phyloP scores from a whole-genome alignment of 2,888 invertebrate species.

The Caenorhabditis imperialis region DNA sequence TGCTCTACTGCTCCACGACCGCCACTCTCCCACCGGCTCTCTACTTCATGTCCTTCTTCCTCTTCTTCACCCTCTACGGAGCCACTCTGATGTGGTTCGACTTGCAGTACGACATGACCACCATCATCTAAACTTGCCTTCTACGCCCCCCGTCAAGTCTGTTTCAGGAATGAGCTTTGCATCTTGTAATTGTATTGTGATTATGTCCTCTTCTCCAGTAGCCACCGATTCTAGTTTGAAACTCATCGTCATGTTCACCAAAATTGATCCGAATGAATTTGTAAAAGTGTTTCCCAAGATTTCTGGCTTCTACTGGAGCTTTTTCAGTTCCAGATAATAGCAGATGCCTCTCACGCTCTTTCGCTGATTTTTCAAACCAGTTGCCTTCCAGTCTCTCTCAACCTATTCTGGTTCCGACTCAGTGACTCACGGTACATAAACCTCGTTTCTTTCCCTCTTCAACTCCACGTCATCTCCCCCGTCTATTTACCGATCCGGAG shows the following conservation, averaged over 20 bases:
- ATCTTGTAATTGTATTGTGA: not conserved
- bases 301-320: too few relatives aligned
- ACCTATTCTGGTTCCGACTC: too few relatives aligned
- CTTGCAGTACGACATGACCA: slow-evolving; percentile 76
- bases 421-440: too few relatives aligned
- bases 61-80: slow-evolving; percentile 69
- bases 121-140: slow-evolving; percentile 53
- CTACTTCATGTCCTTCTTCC: slow-evolving; percentile 66
- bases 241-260: not conserved
- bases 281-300: too few relatives aligned
- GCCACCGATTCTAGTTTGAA: slow-evolving; percentile 22
- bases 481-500: not conserved
- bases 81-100: slow-evolving; percentile 75
- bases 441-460: not conserved
- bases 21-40: slow-evolving; percentile 58
- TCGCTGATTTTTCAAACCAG: too few relatives aligned
- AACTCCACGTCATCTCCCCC: slow-evolving; percentile 10
- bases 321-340: too few relatives aligned
- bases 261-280: too few relatives aligned
- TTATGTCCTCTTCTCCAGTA: slow-evolving; percentile 1
- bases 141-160: slow-evolving; percentile 6
- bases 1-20: slow-evolving; percentile 64
- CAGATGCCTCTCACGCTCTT: too few relatives aligned
- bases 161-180: slow-evolving; percentile 41
- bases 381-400: too few relatives aligned